phyloP scores from a whole-genome alignment of 2,888 invertebrate species.

The Psylliodes chrysocephalus region DNA sequence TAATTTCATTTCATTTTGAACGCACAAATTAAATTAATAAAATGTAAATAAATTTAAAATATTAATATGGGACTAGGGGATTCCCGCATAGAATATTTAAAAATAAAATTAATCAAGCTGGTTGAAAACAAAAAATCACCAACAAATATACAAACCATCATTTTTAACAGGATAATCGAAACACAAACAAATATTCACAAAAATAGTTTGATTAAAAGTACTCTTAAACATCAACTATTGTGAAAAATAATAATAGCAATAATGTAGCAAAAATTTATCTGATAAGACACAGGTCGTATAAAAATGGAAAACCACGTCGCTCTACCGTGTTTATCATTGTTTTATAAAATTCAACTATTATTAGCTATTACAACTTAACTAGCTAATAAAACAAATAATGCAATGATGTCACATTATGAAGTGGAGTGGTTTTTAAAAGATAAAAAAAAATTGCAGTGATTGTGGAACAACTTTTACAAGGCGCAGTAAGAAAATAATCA shows the following conservation, averaged over 20 bases:
- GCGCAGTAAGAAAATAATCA: too few relatives aligned
- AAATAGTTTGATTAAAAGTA: neutral
- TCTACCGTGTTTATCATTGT: constrained; percentile 10
- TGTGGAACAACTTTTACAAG: too few relatives aligned
- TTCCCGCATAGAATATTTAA: too few relatives aligned
- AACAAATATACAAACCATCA: too few relatives aligned
- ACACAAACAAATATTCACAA: too few relatives aligned
- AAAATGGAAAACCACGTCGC: neutral
- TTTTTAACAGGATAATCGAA: too few relatives aligned
- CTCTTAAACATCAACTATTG: neutral
- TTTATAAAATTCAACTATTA: constrained; percentile 19
- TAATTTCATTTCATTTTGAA: too few relatives aligned
- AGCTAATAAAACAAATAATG: constrained; percentile 20
- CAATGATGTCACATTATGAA: constrained; percentile 20
- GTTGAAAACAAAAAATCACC: too few relatives aligned
- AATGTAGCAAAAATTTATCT: neutral
- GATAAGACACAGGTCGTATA: neutral
- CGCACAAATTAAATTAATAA: too few relatives aligned
- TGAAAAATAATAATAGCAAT: neutral
- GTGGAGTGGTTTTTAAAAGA: constrained; percentile 6
- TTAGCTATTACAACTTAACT: constrained; percentile 13
- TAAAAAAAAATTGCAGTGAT: constrained; percentile 4
- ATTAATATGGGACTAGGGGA: too few relatives aligned
- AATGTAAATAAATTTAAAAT: too few relatives aligned
- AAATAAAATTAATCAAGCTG: too few relatives aligned